Evolutionary conservation across 2,888 invertebrate genomes (phyloP).

Genomic region (Drosophila longiperda): DNA sequence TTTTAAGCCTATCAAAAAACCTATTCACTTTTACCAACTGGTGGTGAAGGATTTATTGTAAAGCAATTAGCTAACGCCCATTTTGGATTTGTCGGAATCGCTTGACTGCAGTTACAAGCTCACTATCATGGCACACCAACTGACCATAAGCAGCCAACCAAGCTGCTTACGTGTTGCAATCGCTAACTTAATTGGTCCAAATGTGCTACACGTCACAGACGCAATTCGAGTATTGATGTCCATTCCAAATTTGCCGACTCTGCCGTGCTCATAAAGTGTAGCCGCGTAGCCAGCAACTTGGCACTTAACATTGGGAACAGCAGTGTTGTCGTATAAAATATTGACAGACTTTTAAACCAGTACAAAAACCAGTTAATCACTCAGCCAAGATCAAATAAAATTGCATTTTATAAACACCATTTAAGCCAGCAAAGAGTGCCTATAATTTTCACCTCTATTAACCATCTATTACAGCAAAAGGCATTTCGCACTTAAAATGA

Average conservation of each 20-base stretch:
- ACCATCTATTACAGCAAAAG: constrained; percentile 23
- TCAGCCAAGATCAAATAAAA: constrained; percentile 70
- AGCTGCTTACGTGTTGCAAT: constrained; percentile 52
- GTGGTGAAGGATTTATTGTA: constrained; percentile 31
- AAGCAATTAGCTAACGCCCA: constrained; percentile 14
- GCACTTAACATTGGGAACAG: constrained; percentile 40
- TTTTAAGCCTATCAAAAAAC: constrained; percentile 5
- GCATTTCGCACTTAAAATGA: constrained; percentile 55
- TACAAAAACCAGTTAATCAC: constrained; percentile 48
- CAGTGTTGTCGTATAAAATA: constrained; percentile 12
- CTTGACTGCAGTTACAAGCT: constrained; percentile 74
- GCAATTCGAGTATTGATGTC: constrained; percentile 53
- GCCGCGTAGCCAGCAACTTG: constrained; percentile 13
- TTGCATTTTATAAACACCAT: constrained; percentile 66
- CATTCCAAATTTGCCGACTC: constrained; percentile 21
- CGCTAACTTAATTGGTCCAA: constrained; percentile 57
- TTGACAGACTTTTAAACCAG: constrained; percentile 8
- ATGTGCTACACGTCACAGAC: constrained; percentile 46
- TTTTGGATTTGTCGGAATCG: constrained; percentile 17
- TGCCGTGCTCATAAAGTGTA: constrained; percentile 32
- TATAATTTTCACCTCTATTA: constrained; percentile 1
- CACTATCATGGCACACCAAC: constrained; percentile 76
- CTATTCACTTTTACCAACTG: constrained; percentile 18
- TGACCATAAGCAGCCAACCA: constrained; percentile 30
- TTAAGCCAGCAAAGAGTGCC: constrained; percentile 27